Evolutionary conservation across 2,888 invertebrate genomes (phyloP).

Genomic region (Encarsia formosa): DNA sequence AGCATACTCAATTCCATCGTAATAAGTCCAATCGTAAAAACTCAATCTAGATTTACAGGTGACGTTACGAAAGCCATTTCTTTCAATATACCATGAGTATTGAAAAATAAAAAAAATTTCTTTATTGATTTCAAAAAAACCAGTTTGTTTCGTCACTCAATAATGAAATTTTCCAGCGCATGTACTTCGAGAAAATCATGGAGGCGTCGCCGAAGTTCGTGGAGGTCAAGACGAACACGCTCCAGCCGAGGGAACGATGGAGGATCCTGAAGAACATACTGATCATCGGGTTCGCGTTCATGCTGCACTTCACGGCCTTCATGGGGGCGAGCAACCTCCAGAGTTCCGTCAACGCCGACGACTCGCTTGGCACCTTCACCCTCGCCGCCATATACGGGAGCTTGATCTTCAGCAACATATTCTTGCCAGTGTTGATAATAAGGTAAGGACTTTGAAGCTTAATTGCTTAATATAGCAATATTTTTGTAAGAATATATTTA

Average conservation of each 20-base stretch:
- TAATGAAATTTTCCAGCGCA: too few relatives aligned
- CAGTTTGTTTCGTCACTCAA: too few relatives aligned
- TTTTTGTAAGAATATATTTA: too few relatives aligned
- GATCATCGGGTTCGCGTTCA: constrained; percentile 81
- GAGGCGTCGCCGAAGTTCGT: constrained; percentile 33
- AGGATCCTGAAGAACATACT: constrained; percentile 81
- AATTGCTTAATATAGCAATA: too few relatives aligned
- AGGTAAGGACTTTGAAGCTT: too few relatives aligned
- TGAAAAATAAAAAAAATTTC: too few relatives aligned
- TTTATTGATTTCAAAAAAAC: too few relatives aligned
- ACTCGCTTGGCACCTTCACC: constrained; percentile 78
- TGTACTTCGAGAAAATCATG: constrained; percentile 5
- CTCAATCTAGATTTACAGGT: too few relatives aligned
- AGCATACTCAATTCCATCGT: too few relatives aligned
- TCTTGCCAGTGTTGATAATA: constrained; percentile 79
- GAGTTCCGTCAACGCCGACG: constrained; percentile 80
- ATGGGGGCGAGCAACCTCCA: constrained; percentile 79
- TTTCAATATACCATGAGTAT: too few relatives aligned
- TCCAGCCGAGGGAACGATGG: constrained; percentile 61
- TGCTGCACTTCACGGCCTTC: constrained; percentile 90
- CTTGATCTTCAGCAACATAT: constrained; percentile 83
- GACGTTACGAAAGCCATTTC: too few relatives aligned
- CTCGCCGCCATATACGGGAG: constrained; percentile 83
- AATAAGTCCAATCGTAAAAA: too few relatives aligned
- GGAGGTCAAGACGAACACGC: constrained; percentile 33